A percentile compares a stretch with the other conserved stretches of the same genome.
phyloP scores from a whole-genome alignment of 2,113 vertebrate species.

The Shinisaurus crocodilurus region DNA sequence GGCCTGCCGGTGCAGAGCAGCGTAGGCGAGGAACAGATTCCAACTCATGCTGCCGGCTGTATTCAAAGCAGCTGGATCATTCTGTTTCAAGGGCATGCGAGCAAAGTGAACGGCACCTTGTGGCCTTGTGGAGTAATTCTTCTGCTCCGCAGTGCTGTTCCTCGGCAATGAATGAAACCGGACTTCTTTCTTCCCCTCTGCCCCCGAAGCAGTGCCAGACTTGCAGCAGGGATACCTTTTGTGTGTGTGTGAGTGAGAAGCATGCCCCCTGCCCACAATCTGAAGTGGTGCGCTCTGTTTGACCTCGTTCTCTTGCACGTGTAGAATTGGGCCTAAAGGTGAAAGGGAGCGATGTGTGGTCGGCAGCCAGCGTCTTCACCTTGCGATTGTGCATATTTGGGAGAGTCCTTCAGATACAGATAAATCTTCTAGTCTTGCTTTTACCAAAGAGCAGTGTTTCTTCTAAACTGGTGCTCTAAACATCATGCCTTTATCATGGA shows the following conservation, averaged over 20 bases:
- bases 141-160: not conserved
- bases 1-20: not conserved
- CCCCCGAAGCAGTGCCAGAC: not conserved
- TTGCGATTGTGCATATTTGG: not conserved
- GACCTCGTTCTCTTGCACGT: not conserved
- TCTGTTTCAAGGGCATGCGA: not conserved
- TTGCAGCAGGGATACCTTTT: not conserved
- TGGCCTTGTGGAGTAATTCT: not conserved
- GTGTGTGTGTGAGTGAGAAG: too few relatives aligned
- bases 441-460: not conserved
- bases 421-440: not conserved
- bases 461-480: not conserved
- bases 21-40: rapidly evolving
- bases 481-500: not conserved
- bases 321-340: not conserved
- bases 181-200: not conserved
- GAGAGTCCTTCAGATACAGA: not conserved
- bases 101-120: not conserved
- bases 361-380: not conserved
- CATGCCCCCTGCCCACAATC: not conserved
- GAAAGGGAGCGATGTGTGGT: not conserved
- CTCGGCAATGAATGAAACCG: conserved; percentile 27
- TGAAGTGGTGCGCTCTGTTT: not conserved
- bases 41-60: not conserved
- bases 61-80: not conserved